phyloP scores from a whole-genome alignment of 2,888 invertebrate genomes.

The Suillia variegata region DNA sequence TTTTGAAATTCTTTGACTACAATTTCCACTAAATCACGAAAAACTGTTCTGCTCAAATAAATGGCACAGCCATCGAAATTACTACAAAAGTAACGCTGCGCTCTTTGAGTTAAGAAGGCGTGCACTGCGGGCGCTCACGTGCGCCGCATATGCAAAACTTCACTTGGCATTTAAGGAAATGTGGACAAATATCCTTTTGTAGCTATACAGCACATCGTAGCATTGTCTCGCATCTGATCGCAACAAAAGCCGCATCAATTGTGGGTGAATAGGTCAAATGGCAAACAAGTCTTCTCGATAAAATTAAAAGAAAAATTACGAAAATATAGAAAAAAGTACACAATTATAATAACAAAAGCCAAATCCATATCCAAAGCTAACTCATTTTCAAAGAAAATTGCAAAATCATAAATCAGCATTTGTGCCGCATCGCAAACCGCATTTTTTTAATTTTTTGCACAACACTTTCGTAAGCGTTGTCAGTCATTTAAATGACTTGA shows the following conservation, averaged over 20 bases:
- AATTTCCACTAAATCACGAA: too few species aligned
- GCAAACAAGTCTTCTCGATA: constrained; percentile 37
- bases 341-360: constrained; percentile 8
- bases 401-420: constrained; percentile 48
- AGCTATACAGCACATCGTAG: constrained; percentile 41
- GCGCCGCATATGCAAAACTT: constrained; percentile 36
- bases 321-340: constrained; percentile 31
- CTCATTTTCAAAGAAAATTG: constrained; percentile 31
- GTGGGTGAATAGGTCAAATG: constrained; percentile 58
- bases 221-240: constrained; percentile 34
- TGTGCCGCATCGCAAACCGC: neutral
- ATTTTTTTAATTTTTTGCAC: constrained; percentile 30
- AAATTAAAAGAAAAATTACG: constrained; percentile 22
- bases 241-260: constrained; percentile 42
- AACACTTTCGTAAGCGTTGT: constrained; percentile 37
- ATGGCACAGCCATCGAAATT: too few species aligned
- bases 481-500: constrained; percentile 16
- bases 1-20: too few species aligned
- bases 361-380: too few species aligned
- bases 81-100: too few species aligned
- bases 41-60: too few species aligned
- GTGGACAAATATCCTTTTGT: constrained; percentile 52
- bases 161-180: constrained; percentile 56
- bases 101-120: too few species aligned
- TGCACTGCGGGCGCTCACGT: constrained; percentile 10